phyloP scores from a whole-genome alignment of 2,797 vertebrate species.

The Anniella stebbinsi region DNA sequence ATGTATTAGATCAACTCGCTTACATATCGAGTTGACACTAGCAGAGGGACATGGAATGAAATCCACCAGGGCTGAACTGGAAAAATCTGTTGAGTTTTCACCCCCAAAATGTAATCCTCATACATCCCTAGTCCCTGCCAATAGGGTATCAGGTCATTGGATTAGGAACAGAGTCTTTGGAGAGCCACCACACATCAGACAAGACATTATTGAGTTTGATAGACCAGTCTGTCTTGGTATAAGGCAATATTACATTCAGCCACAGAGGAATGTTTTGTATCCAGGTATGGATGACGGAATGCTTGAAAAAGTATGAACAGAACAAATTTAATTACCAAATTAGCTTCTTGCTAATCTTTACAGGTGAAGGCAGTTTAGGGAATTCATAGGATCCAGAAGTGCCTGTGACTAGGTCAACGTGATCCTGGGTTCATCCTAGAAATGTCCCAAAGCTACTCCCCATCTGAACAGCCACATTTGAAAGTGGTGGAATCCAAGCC shows the following conservation, averaged over 20 bases:
- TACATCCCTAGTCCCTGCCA: background rate
- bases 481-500: slow-evolving; percentile 23
- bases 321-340: slow-evolving; percentile 22
- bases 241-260: background rate
- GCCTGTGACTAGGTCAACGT: slow-evolving; percentile 26
- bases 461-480: slow-evolving; percentile 29
- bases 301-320: background rate
- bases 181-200: background rate
- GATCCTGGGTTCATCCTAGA: slow-evolving; percentile 30
- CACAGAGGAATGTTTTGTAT: background rate
- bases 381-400: slow-evolving; percentile 29
- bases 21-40: too few relatives aligned
- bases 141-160: background rate
- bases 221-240: background rate
- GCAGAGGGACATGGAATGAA: too few relatives aligned
- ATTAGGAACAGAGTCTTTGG: background rate
- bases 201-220: background rate
- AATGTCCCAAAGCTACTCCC: slow-evolving; percentile 31
- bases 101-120: too few relatives aligned
- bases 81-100: too few relatives aligned
- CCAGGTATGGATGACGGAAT: background rate
- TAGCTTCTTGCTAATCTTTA: slow-evolving; percentile 24
- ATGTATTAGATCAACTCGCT: too few relatives aligned
- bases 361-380: slow-evolving; percentile 2
- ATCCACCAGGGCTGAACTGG: too few relatives aligned